Conservation (phyloP, 2,888 invertebrate genomes). For the Encarsia formosa region DNA sequence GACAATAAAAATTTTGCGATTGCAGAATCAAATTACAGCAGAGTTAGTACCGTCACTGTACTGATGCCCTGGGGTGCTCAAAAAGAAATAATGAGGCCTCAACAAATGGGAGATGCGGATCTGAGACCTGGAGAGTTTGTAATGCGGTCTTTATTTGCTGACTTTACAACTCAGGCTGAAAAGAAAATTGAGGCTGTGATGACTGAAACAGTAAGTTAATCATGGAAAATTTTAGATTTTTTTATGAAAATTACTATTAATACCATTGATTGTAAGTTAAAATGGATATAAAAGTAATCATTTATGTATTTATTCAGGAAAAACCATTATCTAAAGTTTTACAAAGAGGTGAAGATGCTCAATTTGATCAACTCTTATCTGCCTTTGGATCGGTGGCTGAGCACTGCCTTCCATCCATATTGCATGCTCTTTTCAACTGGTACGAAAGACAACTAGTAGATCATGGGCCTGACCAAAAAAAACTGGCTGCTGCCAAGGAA, state of each 20-base stretch:
- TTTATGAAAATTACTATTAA: neutral
- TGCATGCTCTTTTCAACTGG: conserved; percentile 92
- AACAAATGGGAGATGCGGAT: conserved; percentile 58
- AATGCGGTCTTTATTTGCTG: conserved; percentile 90
- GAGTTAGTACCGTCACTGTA: conserved; percentile 47
- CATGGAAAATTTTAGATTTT: neutral
- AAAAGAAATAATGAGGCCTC: conserved; percentile 58
- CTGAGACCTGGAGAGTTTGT: conserved; percentile 92
- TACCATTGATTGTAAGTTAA: neutral
- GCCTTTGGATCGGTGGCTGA: conserved; percentile 94
- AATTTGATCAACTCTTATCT: conserved; percentile 88
- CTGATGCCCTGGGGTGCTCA: conserved; percentile 78
- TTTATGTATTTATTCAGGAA: conserved; percentile 59
- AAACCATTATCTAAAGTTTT: conserved; percentile 91
- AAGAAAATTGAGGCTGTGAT: conserved; percentile 94
- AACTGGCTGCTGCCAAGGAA: conserved; percentile 52
- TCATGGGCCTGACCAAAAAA: conserved; percentile 58
- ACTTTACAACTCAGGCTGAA: conserved; percentile 91
- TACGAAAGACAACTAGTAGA: conserved; percentile 82
- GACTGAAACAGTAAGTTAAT: conserved; percentile 70
- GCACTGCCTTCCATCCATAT: conserved; percentile 91
- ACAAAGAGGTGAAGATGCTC: conserved; percentile 92
- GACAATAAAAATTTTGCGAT: neutral
- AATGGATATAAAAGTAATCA: neutral
- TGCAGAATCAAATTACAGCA: conserved; percentile 47